Evolutionary conservation across 2,113 vertebrate species (phyloP).

Genomic region (Campylomormyrus tamandua): DNA sequence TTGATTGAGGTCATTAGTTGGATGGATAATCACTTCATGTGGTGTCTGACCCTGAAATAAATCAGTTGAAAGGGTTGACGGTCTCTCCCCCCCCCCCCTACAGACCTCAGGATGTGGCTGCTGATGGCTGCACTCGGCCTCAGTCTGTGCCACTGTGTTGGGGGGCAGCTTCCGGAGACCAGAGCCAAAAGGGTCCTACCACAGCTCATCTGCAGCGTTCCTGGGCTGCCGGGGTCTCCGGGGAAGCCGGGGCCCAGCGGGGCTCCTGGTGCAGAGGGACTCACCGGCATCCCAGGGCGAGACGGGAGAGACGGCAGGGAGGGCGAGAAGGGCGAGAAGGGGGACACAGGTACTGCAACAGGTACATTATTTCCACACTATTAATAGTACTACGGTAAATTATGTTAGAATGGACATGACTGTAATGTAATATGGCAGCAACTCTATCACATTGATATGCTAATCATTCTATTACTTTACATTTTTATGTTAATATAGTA

Average conservation of each 20-base stretch:
- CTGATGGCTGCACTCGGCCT: slow-evolving; percentile 74
- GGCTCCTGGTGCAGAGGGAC: slow-evolving; percentile 73
- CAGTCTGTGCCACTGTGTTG: slow-evolving; percentile 74
- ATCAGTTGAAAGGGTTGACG: neutral
- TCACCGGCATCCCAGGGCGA: slow-evolving; percentile 86
- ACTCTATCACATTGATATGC: neutral
- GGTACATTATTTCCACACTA: neutral
- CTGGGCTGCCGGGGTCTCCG: slow-evolving; percentile 74
- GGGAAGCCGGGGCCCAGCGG: slow-evolving; percentile 74
- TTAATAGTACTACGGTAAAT: neutral
- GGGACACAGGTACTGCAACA: slow-evolving; percentile 71
- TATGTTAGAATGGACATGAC: neutral
- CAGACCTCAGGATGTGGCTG: slow-evolving; percentile 78
- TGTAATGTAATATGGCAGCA: neutral
- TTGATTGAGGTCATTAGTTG: neutral
- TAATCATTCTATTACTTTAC: neutral
- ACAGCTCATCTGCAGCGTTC: slow-evolving; percentile 82
- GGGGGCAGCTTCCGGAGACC: slow-evolving; percentile 66
- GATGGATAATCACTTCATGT: neutral
- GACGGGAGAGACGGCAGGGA: slow-evolving; percentile 93
- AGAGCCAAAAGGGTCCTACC: slow-evolving; percentile 70
- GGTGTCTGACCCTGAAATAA: neutral
- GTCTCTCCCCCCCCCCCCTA: slow-evolving; percentile 12
- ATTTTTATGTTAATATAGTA: neutral
- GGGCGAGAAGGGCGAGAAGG: slow-evolving; percentile 90